Evolutionary conservation across 2,888 invertebrate genomes (phyloP).

Genomic region (Bedellia somnulentella): DNA sequence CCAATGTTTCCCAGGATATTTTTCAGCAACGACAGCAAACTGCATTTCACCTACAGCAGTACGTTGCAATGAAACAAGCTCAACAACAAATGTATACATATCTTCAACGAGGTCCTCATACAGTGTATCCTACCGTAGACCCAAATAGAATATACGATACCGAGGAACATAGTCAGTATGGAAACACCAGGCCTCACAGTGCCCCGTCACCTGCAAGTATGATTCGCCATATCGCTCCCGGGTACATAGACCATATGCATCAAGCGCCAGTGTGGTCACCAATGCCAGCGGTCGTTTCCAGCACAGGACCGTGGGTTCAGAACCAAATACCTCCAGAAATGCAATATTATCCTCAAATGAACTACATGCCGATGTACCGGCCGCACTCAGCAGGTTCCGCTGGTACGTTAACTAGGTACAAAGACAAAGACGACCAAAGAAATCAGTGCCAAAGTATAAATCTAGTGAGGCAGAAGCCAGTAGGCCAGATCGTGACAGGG

Average conservation of each 20-base stretch:
- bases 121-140: slow-evolving; percentile 42
- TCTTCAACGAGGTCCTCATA: slow-evolving; percentile 42
- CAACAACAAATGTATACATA: slow-evolving; percentile 51
- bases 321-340: slow-evolving; percentile 37
- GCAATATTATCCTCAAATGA: slow-evolving; percentile 49
- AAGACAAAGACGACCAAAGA: slow-evolving; percentile 34
- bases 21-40: slow-evolving; percentile 52
- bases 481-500: slow-evolving; percentile 49
- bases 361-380: slow-evolving; percentile 44
- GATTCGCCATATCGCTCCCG: slow-evolving; percentile 25
- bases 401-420: slow-evolving; percentile 47
- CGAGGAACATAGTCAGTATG: slow-evolving; percentile 35
- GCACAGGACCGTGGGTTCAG: slow-evolving; percentile 38
- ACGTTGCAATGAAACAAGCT: slow-evolving; percentile 57
- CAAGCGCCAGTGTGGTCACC: slow-evolving; percentile 49
- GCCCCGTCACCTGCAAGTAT: slow-evolving; percentile 38
- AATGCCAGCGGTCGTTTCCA: slow-evolving; percentile 35
- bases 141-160: slow-evolving; percentile 29
- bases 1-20: slow-evolving; percentile 29
- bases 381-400: slow-evolving; percentile 50
- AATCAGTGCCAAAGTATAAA: slow-evolving; percentile 57
- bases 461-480: slow-evolving; percentile 52
- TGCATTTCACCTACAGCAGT: slow-evolving; percentile 49
- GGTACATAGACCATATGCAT: slow-evolving; percentile 36
- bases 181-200: slow-evolving; percentile 39